These are phyloP conservation scores for Formica aserva DNA, from an alignment of 2,888 invertebrate genomes.

Conservation along the genomic window DNA sequence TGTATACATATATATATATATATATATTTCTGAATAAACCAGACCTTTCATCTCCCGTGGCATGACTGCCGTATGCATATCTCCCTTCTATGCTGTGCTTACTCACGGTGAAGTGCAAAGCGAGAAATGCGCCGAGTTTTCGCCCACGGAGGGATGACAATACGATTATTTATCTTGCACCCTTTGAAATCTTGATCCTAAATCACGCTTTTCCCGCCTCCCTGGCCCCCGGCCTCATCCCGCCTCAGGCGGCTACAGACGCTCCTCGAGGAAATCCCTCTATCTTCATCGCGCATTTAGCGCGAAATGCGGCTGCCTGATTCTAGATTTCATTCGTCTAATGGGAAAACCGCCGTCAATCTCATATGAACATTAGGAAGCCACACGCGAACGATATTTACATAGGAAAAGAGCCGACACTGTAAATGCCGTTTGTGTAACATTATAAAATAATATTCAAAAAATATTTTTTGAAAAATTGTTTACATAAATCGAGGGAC, in stretches of 20 bases:
- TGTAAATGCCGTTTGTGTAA: too few relatives aligned
- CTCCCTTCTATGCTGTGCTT: slow-evolving; percentile 39
- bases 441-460: too few relatives aligned
- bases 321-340: slow-evolving; percentile 28
- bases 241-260: not conserved
- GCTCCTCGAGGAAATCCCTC: slow-evolving; percentile 12
- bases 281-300: slow-evolving; percentile 33
- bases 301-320: slow-evolving; percentile 23
- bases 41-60: slow-evolving; percentile 47
- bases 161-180: slow-evolving; percentile 56
- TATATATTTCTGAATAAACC: slow-evolving; percentile 62
- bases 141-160: slow-evolving; percentile 47
- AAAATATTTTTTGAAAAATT: not conserved
- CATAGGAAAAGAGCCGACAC: not conserved
- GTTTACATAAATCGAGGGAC: not conserved
- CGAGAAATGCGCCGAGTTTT: slow-evolving; percentile 45
- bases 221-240: slow-evolving; percentile 32
- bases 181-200: slow-evolving; percentile 52
- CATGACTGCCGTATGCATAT: slow-evolving; percentile 45
- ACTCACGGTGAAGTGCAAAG: slow-evolving; percentile 30
- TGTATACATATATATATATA: slow-evolving; percentile 5
- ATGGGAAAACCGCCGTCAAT: slow-evolving; percentile 6
- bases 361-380: slow-evolving; percentile 12
- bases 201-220: slow-evolving; percentile 54
- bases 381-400: not conserved